Base-by-base conservation (phyloP, 2,888 invertebrate genomes). In the Eudemis profundana region DNA sequence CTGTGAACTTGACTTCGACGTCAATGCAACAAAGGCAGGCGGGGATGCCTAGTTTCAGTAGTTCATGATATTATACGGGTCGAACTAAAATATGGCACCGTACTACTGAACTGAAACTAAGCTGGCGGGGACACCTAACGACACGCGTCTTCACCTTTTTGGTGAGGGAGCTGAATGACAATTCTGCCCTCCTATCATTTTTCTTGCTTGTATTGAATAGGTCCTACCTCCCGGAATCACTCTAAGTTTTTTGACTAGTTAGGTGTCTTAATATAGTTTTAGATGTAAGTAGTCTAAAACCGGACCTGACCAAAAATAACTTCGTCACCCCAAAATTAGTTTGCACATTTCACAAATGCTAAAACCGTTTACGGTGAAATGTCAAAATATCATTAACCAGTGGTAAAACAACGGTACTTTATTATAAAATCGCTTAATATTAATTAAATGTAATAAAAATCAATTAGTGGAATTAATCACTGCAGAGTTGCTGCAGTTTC, bases 261-360 rank as follows among this genome's bases (percentile, higher is more conserved):
- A n/a, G n/a, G n/a, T n/a, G n/a, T 33, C 46, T 14, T 21, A 46
- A 57, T 46, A 46, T 46, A 57, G n/a, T 4, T 33, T n/a, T 5
- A 59, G 17, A n/a, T 19, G n/a, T n/a, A n/a, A n/a, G n/a, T 33
- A 12, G 33, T 46, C 33, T 46, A 21, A 46, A 47, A 59, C 36
- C 15, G 15, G 33, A 10, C 14, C 10, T 12, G 14, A n/a, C 10
- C 3, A 36, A 33, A 36, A 36, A 47, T 36, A 21, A 36, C 19
- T 46, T 15, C 1, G 17, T 19, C 5, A 21, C 23, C 38, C 46
- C 15, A 38, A 47, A 47, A 59, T 59, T 38, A 59, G 47, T 17
- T 36, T 3, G 1, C 15, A 21, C 19, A 29, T 19, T 40, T 38
- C 38, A 15, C 38, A 23, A 53, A 53, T 21, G 1, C 36, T 14